Conservation (phyloP, 2,113 vertebrate genomes). For the Chaenogobius annularis region DNA sequence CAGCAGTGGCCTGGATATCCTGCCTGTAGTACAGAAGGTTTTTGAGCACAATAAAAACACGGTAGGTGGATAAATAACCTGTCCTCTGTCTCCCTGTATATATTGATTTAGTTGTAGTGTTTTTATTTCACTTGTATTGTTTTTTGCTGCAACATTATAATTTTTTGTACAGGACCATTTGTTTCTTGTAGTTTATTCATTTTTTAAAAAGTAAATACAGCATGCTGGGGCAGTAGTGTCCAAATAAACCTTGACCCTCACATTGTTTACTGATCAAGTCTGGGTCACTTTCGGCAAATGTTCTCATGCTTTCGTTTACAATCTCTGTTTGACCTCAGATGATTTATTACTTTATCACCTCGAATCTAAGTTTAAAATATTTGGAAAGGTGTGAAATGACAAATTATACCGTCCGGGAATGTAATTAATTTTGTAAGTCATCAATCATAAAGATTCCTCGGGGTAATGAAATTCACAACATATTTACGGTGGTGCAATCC, state of each 20-base stretch:
- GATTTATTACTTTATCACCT: not conserved
- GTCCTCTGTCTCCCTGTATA: not conserved
- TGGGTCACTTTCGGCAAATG: not conserved
- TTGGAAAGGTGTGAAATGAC: not conserved
- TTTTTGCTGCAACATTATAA: too few species aligned
- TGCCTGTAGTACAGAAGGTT: conserved; percentile 71
- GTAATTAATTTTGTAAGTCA: not conserved
- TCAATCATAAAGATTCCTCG: not conserved
- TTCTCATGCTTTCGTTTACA: not conserved
- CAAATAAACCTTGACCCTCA: conserved; percentile 2
- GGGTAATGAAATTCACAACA: not conserved
- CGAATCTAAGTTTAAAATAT: not conserved
- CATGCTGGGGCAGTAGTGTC: not conserved
- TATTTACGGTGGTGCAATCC: not conserved
- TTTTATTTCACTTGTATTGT: too few species aligned
- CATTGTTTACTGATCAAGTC: not conserved
- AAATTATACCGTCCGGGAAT: not conserved
- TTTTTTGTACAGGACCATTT: too few species aligned
- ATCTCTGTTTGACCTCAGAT: not conserved
- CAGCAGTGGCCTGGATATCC: conserved; percentile 85
- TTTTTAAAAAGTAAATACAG: not conserved
- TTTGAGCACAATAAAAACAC: conserved; percentile 82
- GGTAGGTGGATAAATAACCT: conserved; percentile 65
- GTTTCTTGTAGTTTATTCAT: not conserved
- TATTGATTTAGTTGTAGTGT: not conserved